Percentiles rank a stretch among this genome's conserved stretches.
Evolutionary conservation across 1,140 invertebrate genomes (phyloP).

Genomic region (Brachionus koreanus): DNA sequence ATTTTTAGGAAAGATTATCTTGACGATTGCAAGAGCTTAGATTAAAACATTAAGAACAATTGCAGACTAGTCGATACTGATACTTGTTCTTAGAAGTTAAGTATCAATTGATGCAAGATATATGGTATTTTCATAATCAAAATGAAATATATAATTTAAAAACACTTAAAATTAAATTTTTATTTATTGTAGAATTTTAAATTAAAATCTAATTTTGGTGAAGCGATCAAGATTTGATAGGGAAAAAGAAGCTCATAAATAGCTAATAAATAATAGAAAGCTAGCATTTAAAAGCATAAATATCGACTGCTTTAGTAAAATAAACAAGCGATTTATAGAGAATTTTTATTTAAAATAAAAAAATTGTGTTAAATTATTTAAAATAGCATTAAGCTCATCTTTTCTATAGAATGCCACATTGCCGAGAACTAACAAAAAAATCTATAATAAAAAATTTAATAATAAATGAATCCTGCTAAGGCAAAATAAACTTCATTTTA

Average conservation of each 20-base stretch:
- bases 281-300: not conserved
- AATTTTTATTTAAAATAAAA: conserved; percentile 6
- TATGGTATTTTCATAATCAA: not conserved
- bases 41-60: not conserved
- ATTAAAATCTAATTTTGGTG: not conserved
- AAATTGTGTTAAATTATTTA: not conserved
- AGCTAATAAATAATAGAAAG: conserved; percentile 4
- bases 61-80: not conserved
- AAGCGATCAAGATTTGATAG: conserved; percentile 1
- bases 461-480: conserved; percentile 25
- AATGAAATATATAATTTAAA: conserved; percentile 7
- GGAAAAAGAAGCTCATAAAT: not conserved
- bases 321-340: not conserved
- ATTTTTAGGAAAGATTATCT: not conserved
- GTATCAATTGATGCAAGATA: not conserved
- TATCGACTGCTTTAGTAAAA: not conserved
- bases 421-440: not conserved
- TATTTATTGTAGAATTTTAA: not conserved
- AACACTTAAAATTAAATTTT: conserved; percentile 14
- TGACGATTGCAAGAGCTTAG: not conserved
- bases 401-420: not conserved
- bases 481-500: not conserved
- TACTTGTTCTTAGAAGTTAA: not conserved
- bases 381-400: not conserved
- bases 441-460: conserved; percentile 19